phyloP scores from a whole-genome alignment of 2,797 vertebrate genomes.

The Gambelia wislizenii region DNA sequence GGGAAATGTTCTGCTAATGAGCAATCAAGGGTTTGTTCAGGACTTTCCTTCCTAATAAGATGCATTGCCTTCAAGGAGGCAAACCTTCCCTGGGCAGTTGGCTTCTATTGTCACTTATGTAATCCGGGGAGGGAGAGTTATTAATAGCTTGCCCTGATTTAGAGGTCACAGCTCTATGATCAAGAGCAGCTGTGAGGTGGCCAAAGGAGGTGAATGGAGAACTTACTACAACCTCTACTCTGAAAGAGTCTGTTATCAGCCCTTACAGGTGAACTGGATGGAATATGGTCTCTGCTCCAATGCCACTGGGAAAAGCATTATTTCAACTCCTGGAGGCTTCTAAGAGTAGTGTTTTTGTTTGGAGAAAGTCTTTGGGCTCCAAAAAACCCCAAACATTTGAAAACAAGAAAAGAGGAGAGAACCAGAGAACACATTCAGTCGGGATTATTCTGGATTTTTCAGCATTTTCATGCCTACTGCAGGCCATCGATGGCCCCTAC shows the following conservation, averaged over 20 bases:
- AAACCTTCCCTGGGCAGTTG: background rate
- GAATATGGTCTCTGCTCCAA: too few relatives aligned
- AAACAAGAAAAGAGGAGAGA: too few relatives aligned
- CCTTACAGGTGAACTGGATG: background rate
- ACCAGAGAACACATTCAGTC: too few relatives aligned
- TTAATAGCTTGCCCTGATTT: slow-evolving; percentile 1
- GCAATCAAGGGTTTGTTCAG: background rate
- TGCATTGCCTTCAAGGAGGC: background rate
- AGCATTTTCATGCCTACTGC: too few relatives aligned
- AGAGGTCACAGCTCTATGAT: background rate
- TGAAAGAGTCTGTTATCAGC: background rate
- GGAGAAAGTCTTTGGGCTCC: too few relatives aligned
- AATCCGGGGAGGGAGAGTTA: background rate
- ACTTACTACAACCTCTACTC: background rate
- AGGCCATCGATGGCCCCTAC: too few relatives aligned
- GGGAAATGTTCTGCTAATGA: background rate
- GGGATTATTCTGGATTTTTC: too few relatives aligned
- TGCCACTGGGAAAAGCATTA: too few relatives aligned
- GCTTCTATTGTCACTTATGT: background rate
- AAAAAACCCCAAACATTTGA: too few relatives aligned
- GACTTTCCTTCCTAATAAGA: background rate
- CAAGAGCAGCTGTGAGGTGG: background rate
- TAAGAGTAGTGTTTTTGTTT: too few relatives aligned
- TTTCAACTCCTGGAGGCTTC: too few relatives aligned
- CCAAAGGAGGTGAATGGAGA: background rate